Evolutionary conservation across 2,888 invertebrate species (phyloP), one percentile per base, ranked within the genome.

Genomic region (Diaprepes abbreviatus): DNA sequence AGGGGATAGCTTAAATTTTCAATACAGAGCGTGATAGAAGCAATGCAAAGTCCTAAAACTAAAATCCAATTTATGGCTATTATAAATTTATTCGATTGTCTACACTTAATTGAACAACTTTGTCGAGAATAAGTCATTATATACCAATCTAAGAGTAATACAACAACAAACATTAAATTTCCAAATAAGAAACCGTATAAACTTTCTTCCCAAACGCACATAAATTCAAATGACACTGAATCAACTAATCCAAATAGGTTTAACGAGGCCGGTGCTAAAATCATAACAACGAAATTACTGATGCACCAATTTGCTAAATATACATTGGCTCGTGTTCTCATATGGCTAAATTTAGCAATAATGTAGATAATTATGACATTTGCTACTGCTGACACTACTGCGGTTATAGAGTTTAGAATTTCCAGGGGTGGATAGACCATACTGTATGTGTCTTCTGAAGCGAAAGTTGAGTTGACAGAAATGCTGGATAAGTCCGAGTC

Each of bases 271-370:
- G 72, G 70, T 21, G 55, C 16, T 40, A 66, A 60, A 33, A 70
- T 0, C 67, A 70, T 33, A 1, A 70, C 33, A 14, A 67, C 10
- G 16, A 70, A 65, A 58, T 70, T 74, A 54, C 64, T 67, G 35
- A 72, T 48, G 33, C 73, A 70, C 67, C 70, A 74, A 33, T 70
- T 74, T 2, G 43, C 52, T 65, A 74, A 43, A 50, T 74, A 74
- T 7, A 70, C 17, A 28, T 74, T 70, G 0, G 54, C 21, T 28
- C 66, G 62, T n/a, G 63, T 72, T 19, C 50, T 33, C 19, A 72
- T n/a, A 3, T 40, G 21, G 7, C 21, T 57, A 48, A 35, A 48
- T 65, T 45, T 62, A n/a, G 17, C 12, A 12, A 73, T 55, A 6
- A 62, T 21, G 33, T 16, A 59, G 7, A 67, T 57, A n/a, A 71